Base-by-base conservation (phyloP, 1,140 invertebrate species). In the Caenorhabditis latens region DNA sequence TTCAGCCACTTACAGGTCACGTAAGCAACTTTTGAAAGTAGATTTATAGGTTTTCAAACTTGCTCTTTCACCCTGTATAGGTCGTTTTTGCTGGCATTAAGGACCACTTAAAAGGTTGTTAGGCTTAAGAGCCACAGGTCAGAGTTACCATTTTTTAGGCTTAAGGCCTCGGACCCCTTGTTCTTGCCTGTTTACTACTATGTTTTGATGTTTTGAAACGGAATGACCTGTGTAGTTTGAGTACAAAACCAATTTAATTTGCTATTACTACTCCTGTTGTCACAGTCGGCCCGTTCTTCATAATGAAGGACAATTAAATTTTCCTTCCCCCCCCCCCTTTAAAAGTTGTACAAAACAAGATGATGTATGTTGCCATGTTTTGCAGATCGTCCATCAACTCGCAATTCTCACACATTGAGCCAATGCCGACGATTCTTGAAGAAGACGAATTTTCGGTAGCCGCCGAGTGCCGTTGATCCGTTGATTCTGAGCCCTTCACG, bases 391-490 rank as follows among this genome's bases (percentile, higher is more conserved):
- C 84, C 32, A 65, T 71, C 63, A 71, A 65, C 67, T 85, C 84
- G 40, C 84, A 85, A 16, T 63, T 85, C 53, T 75, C 63, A 13
- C 84, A 85, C 42, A 85, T 85, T 24, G 84, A 85, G 84, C 84
- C 84, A 21, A 85, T 85, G 84, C 84, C 84, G 46, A 85, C 84
- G 43, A 85, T 85, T 75, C 14, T 71, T 32, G 84, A 85, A 53
- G 84, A 85, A 79, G 84, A 85, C 65, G 84, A 85, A 43, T 79
- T 79, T 46, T 79, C 71, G n/a, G n/a, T 79, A 46, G 71, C 71
- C 16, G 71, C 71, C 46, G 71, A 79, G 40, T 79, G 71, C 71
- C 71, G 71, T 50, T 79, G 71, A 79, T 21, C n/a, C 0, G n/a
- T 16, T 4, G 4, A 43, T 6, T 46, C 0, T 13, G 6, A 7